Evolutionary conservation across 2,888 invertebrate genomes (phyloP), one percentile per base, ranked within the genome.

Genomic region (Machimus atricapillus): DNA sequence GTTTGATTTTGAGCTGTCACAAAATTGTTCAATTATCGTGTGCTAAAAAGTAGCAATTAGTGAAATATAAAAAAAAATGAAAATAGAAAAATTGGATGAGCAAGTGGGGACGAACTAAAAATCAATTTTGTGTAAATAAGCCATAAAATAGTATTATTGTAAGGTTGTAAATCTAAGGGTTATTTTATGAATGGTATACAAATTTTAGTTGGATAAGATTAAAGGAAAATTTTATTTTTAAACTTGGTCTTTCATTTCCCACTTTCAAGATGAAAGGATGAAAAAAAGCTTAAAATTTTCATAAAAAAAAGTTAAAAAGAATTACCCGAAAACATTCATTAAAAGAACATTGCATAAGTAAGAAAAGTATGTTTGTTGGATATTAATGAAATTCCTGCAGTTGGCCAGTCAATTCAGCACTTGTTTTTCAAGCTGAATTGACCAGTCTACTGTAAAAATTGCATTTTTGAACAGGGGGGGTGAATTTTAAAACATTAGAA

Each of bases 91-190:
- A 9, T 66, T 66, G n/a, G 58, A 58, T 19, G 58, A 58, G 16
- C 52, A 52, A 16, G 66, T 23, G 23, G 66, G 40, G 40, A 83
- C 73, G 58, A 83, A 83, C 76, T 76, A 76, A 37, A 34, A 83
- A 83, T 66, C 66, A 73, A 40, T 73, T 73, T 66, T 83, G 66
- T 83, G 83, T 83, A 83, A 83, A 83, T 83, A 83, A 66, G 73
- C 83, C 83, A 58, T 66, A 83, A 83, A 66, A 81, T 81, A 81
- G 81, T 81, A 81, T 83, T 83, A 66, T 66, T 83, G 40, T 83
- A 83, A 83, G 83, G 66, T 83, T 83, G 83, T 83, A 83, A 83
- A 34, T 83, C 14, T 73, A 83, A 83, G 66, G 40, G 73, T 66
- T 73, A 83, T 66, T 66, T 66, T 73, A 83, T 66, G 66, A 83